These are phyloP conservation scores for Protobothrops flavoviridis DNA, from an alignment of 2,113 vertebrate genomes.

Conservation along the genomic window DNA sequence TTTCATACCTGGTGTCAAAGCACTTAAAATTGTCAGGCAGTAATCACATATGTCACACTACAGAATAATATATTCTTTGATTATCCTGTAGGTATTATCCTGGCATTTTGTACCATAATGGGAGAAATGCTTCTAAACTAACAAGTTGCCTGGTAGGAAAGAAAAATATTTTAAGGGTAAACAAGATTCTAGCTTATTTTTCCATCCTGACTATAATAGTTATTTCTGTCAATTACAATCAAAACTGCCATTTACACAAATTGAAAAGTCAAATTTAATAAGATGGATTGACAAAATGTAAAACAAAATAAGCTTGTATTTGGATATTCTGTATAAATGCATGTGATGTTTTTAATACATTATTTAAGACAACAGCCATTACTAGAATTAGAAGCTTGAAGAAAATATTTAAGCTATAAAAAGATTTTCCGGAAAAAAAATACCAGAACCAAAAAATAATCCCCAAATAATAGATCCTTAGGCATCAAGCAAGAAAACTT, in stretches of 20 bases:
- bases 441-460: neutral
- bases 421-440: neutral
- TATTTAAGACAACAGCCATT: neutral
- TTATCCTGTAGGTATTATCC: neutral
- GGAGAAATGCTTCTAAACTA: neutral
- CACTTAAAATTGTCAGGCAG: neutral
- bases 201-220: neutral
- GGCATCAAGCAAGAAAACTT: neutral
- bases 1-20: conserved; percentile 3
- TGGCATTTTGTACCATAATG: neutral
- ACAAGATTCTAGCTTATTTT: neutral
- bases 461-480: neutral
- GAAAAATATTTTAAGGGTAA: neutral
- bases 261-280: neutral
- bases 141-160: neutral
- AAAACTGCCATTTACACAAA: neutral
- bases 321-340: neutral
- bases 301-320: neutral
- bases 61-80: neutral
- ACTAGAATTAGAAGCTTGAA: neutral
- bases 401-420: neutral
- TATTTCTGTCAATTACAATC: neutral
- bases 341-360: neutral
- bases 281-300: neutral
- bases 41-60: neutral